Conservation (phyloP, 2,888 invertebrate genomes). For the Hypsopygia costalis region DNA sequence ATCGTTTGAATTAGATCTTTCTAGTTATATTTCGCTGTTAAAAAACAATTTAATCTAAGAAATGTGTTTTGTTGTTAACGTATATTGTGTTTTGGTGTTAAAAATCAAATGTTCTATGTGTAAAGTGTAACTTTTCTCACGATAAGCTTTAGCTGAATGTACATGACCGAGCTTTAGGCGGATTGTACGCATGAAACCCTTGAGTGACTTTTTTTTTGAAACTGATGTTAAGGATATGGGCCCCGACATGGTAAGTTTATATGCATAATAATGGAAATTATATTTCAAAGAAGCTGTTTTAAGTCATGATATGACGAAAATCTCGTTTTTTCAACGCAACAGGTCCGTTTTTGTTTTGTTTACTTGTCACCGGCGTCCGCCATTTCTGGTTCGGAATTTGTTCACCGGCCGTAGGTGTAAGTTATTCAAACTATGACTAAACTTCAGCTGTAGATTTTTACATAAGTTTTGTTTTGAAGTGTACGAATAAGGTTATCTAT, state of each 20-base stretch:
- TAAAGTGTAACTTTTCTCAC: conserved; percentile 42
- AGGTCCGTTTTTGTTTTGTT: conserved; percentile 82
- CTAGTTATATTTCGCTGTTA: conserved; percentile 46
- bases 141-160: conserved; percentile 55
- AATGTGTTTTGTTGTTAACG: conserved; percentile 45
- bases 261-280: conserved; percentile 34
- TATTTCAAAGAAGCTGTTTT: conserved; percentile 43
- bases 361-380: conserved; percentile 82
- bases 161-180: conserved; percentile 68
- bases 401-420: conserved; percentile 63
- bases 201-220: conserved; percentile 85
- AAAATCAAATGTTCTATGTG: conserved; percentile 42
- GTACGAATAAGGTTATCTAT: no score
- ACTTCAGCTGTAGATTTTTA: not conserved
- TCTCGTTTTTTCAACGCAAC: conserved; percentile 70
- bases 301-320: conserved; percentile 62
- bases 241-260: conserved; percentile 87
- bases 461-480: not conserved
- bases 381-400: conserved; percentile 73
- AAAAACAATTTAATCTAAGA: conserved; percentile 48
- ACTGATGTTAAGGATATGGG: conserved; percentile 90
- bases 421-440: conserved; percentile 9
- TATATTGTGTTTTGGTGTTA: conserved; percentile 34
- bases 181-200: conserved; percentile 83
- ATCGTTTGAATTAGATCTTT: conserved; percentile 62